Evolutionary conservation across 2,888 invertebrate genomes (phyloP), one percentile per base, ranked within the genome.

Genomic region (Lamproptera curius): DNA sequence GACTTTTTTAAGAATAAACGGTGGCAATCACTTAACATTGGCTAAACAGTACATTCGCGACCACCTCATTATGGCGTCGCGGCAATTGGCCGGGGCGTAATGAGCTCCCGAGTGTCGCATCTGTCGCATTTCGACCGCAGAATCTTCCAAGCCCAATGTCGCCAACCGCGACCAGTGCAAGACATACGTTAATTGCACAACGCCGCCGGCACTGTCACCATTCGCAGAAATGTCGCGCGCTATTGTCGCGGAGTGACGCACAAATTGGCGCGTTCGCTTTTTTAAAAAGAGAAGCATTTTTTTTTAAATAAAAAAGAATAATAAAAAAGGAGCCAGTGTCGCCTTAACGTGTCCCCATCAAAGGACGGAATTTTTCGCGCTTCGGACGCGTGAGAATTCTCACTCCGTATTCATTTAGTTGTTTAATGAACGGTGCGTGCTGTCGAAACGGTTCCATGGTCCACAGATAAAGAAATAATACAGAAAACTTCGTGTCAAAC

Each of bases 231-330:
- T 46, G 28, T 42, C 37, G 41, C 51, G 45, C 48, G 37, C 63
- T 59, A 66, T 70, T 71, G 68, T 72, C 54, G 56, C 56, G 57
- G 58, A 61, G 60, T 65, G 62, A 66, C 67, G 54, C 56, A 52
- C 58, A 71, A 76, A 75, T 73, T 69, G 67, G 66, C 50, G 54
- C 65, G 64, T 71, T 76, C 73, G 73, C 76, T 70, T 64, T 67
- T 70, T n/a, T n/a, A n/a, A n/a, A n/a, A n/a, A n/a, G n/a, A n/a
- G n/a, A n/a, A n/a, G n/a, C n/a, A n/a, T n/a, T n/a, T n/a, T n/a
- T n/a, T n/a, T n/a, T n/a, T n/a, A n/a, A n/a, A n/a, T n/a, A n/a
- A n/a, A n/a, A n/a, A n/a, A n/a, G 67, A 58, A 74, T 70, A 69
- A 73, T 72, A 76, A 20, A 3, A 5, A 20, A 20, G 20, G 4